Evolutionary conservation across 2,113 vertebrate genomes (phyloP).

Genomic region (Myotis brandtii): DNA sequence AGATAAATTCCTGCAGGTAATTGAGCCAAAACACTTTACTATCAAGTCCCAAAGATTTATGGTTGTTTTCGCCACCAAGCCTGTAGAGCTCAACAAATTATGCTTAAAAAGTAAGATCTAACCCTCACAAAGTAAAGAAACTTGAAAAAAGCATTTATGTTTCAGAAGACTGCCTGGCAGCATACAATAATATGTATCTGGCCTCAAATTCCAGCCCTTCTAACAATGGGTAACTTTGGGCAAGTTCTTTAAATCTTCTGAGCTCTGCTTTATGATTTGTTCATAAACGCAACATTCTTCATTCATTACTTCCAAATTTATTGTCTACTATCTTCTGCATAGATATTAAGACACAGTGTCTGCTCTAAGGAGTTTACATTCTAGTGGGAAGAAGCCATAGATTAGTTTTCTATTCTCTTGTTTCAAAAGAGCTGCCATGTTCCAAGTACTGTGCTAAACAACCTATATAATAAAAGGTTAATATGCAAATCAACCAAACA

Average conservation of each 20-base stretch:
- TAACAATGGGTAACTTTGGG: neutral
- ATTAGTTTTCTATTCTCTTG: neutral
- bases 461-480: too few relatives aligned
- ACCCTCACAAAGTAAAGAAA: constrained; percentile 39
- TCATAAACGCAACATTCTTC: neutral
- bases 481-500: too few relatives aligned
- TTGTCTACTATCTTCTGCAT: neutral
- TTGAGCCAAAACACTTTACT: constrained; percentile 73
- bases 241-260: neutral
- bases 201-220: neutral
- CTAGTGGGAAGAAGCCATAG: neutral
- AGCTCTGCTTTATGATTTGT: constrained; percentile 8
- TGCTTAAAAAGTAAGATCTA: constrained; percentile 54
- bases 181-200: neutral
- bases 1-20: constrained; percentile 74
- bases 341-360: neutral
- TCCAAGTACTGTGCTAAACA: neutral
- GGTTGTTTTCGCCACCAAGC: constrained; percentile 64
- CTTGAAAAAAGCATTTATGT: neutral
- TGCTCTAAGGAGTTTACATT: neutral
- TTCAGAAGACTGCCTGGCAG: constrained; percentile 12
- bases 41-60: constrained; percentile 51
- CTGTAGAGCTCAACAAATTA: constrained; percentile 30
- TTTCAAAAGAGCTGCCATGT: neutral
- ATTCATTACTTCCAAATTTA: constrained; percentile 19